Percentiles rank a stretch among this genome's conserved stretches.
Conservation (phyloP, 2,113 vertebrate genomes). For the Perognathus longimembris region DNA sequence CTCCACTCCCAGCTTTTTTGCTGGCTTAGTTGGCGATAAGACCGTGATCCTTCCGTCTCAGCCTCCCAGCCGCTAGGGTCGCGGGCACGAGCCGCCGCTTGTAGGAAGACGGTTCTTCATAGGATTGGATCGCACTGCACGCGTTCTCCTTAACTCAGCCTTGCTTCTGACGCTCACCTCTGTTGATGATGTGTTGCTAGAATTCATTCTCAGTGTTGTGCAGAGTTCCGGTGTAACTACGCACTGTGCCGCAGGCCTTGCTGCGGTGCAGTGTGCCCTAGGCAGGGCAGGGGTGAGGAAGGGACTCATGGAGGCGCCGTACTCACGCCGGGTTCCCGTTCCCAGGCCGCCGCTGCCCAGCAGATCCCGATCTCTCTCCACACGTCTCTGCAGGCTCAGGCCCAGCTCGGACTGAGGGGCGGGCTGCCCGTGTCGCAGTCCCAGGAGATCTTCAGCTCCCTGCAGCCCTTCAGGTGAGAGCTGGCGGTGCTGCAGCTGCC, state of each 20-base stretch:
- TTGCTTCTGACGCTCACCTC: rapidly evolving
- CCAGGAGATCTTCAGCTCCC: constrained; percentile 98
- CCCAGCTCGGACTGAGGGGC: constrained; percentile 95
- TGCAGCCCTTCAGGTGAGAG: constrained; percentile 96
- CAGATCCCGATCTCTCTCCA: constrained; percentile 98
- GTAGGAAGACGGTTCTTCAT: no score
- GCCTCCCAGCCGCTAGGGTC: no score
- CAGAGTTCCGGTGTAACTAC: neutral
- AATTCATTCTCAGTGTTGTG: rapidly evolving
- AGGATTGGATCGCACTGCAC: rapidly evolving
- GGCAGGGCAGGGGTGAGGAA: rapidly evolving
- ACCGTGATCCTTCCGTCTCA: no score
- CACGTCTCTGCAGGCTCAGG: constrained; percentile 97
- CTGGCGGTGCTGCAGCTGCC: neutral
- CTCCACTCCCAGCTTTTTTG: no score
- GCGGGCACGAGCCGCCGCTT: no score
- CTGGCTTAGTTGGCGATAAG: no score
- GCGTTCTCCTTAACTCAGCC: rapidly evolving
- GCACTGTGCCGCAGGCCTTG: neutral
- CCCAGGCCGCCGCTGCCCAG: constrained; percentile 96
- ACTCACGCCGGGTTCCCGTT: neutral
- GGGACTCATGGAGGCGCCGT: rapidly evolving
- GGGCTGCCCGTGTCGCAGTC: constrained; percentile 98
- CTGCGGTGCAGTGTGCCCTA: no score
- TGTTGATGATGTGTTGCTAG: rapidly evolving